Evolutionary conservation across 2,113 vertebrate species (phyloP).

Genomic region (Myrmecophaga tridactyla): DNA sequence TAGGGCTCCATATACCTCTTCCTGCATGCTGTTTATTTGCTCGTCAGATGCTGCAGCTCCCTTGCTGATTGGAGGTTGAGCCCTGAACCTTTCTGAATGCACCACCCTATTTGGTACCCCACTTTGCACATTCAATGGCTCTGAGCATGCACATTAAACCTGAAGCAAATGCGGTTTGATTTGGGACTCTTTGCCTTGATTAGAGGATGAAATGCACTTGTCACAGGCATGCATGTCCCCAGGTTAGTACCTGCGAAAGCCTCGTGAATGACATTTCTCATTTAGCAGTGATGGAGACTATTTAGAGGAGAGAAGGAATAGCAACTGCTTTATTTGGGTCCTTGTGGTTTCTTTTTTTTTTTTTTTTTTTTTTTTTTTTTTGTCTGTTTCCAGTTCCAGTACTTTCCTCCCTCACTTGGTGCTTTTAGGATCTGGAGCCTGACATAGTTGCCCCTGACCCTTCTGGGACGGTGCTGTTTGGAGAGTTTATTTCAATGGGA

Average conservation of each 20-base stretch:
- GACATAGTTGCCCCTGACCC: too few species aligned
- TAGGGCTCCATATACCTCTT: accelerated
- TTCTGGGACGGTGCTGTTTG: neutral
- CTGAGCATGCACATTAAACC: neutral
- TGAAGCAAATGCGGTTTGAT: neutral
- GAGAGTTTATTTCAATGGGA: neutral
- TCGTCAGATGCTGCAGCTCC: too few species aligned
- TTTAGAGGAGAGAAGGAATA: neutral
- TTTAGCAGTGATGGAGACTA: neutral
- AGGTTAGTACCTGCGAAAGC: neutral
- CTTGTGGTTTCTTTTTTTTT: neutral
- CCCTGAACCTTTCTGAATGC: neutral
- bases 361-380: too few species aligned
- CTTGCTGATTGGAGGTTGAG: too few species aligned
- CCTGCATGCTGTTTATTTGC: neutral
- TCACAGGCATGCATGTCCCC: neutral
- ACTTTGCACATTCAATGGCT: too few species aligned
- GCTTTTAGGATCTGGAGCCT: too few species aligned
- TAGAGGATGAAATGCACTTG: neutral
- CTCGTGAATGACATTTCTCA: accelerated
- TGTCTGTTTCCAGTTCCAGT: neutral
- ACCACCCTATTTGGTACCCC: neutral
- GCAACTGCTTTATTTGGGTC: neutral
- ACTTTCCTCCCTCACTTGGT: neutral
- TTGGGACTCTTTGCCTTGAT: neutral